Base-by-base conservation (phyloP, 2,888 invertebrate genomes). In the Nephrotoma guestfalica region DNA sequence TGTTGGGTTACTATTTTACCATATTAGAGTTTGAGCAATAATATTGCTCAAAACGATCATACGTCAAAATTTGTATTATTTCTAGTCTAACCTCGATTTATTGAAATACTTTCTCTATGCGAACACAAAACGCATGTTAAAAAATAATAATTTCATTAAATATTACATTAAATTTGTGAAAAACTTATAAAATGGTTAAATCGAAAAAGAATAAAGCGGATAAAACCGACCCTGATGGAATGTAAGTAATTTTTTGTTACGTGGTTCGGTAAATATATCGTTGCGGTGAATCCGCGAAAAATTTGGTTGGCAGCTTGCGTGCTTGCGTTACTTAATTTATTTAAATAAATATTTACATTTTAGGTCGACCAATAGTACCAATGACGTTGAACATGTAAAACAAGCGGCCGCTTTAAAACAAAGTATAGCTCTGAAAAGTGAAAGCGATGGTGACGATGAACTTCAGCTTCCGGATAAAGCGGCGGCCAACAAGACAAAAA, bases 401-500 rank as follows among this genome's bases (percentile, higher is more conserved):
- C 89, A 90, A 86, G 90, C 90, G 86, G 90, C 90, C 86, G 89
- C 89, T 86, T 90, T 88, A 90, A 91, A 88, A 86, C 88, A 11
- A 90, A 93, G 93, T 89, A 87, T 91, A 11, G 90, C 89, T 87
- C 93, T 93, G 89, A 92, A 92, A 87, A 93, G 92, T 89, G 89
- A 88, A 83, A 92, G 93, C 89, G 91, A 92, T 87, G 90, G 92
- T 88, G 88, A 89, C 87, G 91, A 93, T 88, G 91, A 93, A 88
- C 92, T 93, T 89, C 90, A 93, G 86, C 91, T 89, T 30, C 89
- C 88, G 47, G 88, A 88, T 13, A 89, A 93, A 87, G 92, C 92
- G 88, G 92, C 94, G 89, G 92, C 93, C 89, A 93, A 93, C 86
- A 93, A 92, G 88, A 90, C 94, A 2, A 93, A 93, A 89, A 94